Base-by-base conservation (phyloP, 2,797 vertebrate species). In the Trachurus trachurus region DNA sequence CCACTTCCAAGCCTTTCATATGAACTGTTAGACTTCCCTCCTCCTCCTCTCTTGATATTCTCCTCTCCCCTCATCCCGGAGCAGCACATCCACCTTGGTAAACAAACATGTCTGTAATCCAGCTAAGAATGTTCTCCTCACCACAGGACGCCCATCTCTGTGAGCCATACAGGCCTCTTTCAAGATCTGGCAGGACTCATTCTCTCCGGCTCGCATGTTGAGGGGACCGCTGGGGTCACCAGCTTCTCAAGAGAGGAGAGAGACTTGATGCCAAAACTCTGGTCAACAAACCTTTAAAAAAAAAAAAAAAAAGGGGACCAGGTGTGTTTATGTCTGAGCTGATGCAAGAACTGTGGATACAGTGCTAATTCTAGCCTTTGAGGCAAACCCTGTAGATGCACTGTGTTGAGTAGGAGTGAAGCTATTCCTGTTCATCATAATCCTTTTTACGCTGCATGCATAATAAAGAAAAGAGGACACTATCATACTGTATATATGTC, bases 81-180 rank as follows among this genome's bases (percentile, higher is more conserved):
- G 76, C 49, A 79, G 79, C 61, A 75, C 66, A 84, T 87, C 74
- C 80, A 89, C 84, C 73, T 88, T 71, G 34, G 80, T 89, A 92
- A 93, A 92, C 85, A 94, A 90, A 83, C 78, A 80, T 66, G 73
- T 56, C 85, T 88, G 78, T 88, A 92, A 94, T 91, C 90, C 91
- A 80, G 85, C 87, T 83, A 89, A 89, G 86, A 93, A 91, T 90
- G 86, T 91, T 90, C 86, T 91, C 78, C 81, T 86, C 89, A 69
- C 89, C 74, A 9, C 85, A 78, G 86, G 90, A 80, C 15, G 39
- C 70, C 83, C 84, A 70, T 83, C 81, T 88, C 74, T 66, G 74
- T 45, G 71, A 54, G 77, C 54, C 76, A 61, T 81, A 74, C 67
- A 74, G 71, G 53, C 76, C 82, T 74, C 78, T 86, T 83, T 81